A percentile compares a stretch with the other conserved stretches of the same genome.
Conservation (phyloP, 1,140 invertebrate genomes). For the Diorhabda sublineata region DNA sequence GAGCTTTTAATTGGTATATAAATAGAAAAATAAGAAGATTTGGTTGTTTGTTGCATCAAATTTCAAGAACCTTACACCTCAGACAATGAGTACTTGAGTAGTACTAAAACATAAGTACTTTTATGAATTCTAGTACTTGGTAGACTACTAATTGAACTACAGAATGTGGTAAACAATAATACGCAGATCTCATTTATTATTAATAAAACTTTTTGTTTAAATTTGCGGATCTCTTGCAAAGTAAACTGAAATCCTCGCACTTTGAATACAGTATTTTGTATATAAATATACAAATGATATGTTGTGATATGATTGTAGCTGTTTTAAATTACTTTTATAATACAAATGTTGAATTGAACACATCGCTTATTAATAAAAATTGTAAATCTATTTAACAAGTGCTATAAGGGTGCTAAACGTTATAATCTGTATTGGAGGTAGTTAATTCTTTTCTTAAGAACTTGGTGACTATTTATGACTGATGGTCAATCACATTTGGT, state of each 20-base stretch:
- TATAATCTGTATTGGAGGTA: background rate
- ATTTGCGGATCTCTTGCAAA: background rate
- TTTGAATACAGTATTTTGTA: background rate
- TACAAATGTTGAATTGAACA: background rate
- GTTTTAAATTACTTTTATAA: slow-evolving; percentile 6
- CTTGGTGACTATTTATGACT: no score
- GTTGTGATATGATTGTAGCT: slow-evolving; percentile 18
- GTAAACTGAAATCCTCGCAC: background rate
- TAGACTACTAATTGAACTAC: no score
- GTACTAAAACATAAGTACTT: background rate
- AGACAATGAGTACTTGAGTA: no score
- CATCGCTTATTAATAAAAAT: background rate
- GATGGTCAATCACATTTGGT: no score
- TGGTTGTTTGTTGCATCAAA: background rate
- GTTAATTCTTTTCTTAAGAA: background rate
- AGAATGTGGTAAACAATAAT: background rate
- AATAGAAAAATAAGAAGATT: background rate
- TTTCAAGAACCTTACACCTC: no score
- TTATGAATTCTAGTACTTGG: background rate
- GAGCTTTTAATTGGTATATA: background rate
- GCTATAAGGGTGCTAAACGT: background rate
- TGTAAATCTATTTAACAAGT: background rate
- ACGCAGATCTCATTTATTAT: no score
- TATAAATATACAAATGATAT: slow-evolving; percentile 14
- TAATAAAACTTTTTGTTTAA: background rate